These are phyloP conservation scores for Marmota flaviventris DNA, from an alignment of 2,113 vertebrate genomes.

Conservation along the genomic window DNA sequence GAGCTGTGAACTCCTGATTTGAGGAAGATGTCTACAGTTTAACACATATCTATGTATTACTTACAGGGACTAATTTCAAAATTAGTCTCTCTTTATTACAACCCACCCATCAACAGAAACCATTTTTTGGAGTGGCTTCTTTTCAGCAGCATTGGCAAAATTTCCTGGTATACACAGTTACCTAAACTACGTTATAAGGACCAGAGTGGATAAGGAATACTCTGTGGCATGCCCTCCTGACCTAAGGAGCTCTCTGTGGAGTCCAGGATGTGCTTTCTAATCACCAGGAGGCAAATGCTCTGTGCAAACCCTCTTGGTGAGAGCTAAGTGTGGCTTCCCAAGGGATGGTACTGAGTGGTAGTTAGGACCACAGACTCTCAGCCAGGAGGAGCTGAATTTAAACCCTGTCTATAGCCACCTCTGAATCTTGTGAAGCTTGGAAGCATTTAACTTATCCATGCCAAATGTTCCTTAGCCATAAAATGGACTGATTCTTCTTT, in stretches of 20 bases:
- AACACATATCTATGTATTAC: background rate
- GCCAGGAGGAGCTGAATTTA: background rate
- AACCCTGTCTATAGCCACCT: background rate
- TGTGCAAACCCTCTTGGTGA: background rate
- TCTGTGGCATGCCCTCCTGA: background rate
- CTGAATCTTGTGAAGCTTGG: background rate
- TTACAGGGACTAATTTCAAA: background rate
- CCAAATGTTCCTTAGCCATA: background rate
- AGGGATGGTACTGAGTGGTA: background rate
- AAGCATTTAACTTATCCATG: background rate
- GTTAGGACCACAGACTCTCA: background rate
- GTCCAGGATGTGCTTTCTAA: background rate
- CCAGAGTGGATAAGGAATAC: background rate
- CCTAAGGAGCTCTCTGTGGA: accelerated
- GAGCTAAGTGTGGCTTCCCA: background rate
- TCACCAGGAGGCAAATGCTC: background rate
- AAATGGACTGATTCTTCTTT: background rate
- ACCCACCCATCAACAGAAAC: background rate
- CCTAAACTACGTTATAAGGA: background rate
- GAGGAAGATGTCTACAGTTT: background rate
- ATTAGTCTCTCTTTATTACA: background rate
- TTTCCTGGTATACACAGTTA: background rate
- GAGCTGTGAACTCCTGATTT: background rate
- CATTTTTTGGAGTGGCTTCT: constrained; percentile 61
- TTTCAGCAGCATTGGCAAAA: background rate